A percentile compares a stretch with the other conserved stretches of the same genome.
These are phyloP conservation scores for Mustela nigripes DNA, from an alignment of 2,113 vertebrate species.

Conservation along the genomic window DNA sequence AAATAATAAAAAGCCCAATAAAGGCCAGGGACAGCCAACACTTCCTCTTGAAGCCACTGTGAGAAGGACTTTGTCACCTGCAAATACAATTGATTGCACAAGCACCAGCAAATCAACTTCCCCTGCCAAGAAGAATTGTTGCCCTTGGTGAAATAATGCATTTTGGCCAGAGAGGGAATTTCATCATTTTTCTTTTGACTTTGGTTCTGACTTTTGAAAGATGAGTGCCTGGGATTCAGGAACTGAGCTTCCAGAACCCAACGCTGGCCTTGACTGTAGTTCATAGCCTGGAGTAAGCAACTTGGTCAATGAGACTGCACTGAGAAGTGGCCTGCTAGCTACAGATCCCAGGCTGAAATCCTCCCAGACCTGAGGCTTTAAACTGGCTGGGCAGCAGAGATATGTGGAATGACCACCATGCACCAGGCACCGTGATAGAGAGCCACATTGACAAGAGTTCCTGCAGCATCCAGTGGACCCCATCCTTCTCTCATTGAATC, in stretches of 20 bases:
- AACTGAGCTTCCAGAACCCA: background rate
- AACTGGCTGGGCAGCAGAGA: background rate
- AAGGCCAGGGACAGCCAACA: background rate
- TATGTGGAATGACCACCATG: background rate
- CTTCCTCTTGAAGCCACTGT: slow-evolving; percentile 27
- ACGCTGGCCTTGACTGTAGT: no score
- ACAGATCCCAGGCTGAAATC: background rate
- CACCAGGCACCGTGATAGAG: background rate
- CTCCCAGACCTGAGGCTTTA: background rate
- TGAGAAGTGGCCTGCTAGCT: background rate
- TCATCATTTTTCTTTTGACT: slow-evolving; percentile 77
- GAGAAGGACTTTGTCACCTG: slow-evolving; percentile 59
- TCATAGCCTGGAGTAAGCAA: background rate
- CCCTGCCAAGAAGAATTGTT: slow-evolving; percentile 71
- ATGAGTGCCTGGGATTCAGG: background rate
- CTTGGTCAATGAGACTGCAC: background rate
- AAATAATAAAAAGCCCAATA: slow-evolving; percentile 48
- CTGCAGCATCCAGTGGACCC: background rate
- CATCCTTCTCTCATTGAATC: background rate
- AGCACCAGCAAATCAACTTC: slow-evolving; percentile 64
- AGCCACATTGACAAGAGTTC: background rate
- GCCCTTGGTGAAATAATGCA: slow-evolving; percentile 68
- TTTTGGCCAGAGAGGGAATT: slow-evolving; percentile 68
- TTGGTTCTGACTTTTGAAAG: slow-evolving; percentile 71
- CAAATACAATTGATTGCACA: slow-evolving; percentile 67